Conservation (phyloP, 2,113 vertebrate species). For the Calcarius ornatus region DNA sequence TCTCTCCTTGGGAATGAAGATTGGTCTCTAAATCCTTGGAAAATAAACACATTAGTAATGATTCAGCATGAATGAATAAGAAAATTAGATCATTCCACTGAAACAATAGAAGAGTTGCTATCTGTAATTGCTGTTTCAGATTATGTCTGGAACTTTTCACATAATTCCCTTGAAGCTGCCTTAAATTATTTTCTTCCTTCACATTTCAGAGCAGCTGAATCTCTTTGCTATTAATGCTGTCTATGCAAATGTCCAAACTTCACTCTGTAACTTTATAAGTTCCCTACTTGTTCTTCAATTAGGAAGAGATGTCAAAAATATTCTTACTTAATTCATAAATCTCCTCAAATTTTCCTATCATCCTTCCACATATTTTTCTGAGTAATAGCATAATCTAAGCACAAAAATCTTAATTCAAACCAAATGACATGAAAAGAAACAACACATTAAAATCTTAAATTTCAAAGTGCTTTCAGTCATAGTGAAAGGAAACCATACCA, state of each 20-base stretch:
- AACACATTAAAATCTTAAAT: background rate
- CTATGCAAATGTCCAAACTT: background rate
- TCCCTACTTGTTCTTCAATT: background rate
- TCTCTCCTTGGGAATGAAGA: background rate
- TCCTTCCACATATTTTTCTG: background rate
- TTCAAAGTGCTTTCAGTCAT: background rate
- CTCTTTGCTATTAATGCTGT: background rate
- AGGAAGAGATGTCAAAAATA: background rate
- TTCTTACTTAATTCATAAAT: background rate
- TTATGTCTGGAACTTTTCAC: background rate
- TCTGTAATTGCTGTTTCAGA: background rate
- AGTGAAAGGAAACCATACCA: background rate
- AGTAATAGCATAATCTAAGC: background rate
- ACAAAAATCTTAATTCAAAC: background rate
- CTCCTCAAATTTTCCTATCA: background rate
- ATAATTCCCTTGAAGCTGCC: background rate
- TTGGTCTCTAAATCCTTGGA: background rate
- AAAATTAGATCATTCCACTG: background rate
- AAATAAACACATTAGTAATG: background rate
- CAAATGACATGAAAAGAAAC: background rate
- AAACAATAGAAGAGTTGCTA: background rate
- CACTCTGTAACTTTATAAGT: background rate
- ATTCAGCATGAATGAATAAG: background rate
- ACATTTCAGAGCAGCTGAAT: background rate
- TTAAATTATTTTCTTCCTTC: background rate